Percentiles rank a stretch among this genome's conserved stretches.
These are phyloP conservation scores for Delphinapterus leucas DNA, from an alignment of 2,113 vertebrate genomes.

Conservation along the genomic window DNA sequence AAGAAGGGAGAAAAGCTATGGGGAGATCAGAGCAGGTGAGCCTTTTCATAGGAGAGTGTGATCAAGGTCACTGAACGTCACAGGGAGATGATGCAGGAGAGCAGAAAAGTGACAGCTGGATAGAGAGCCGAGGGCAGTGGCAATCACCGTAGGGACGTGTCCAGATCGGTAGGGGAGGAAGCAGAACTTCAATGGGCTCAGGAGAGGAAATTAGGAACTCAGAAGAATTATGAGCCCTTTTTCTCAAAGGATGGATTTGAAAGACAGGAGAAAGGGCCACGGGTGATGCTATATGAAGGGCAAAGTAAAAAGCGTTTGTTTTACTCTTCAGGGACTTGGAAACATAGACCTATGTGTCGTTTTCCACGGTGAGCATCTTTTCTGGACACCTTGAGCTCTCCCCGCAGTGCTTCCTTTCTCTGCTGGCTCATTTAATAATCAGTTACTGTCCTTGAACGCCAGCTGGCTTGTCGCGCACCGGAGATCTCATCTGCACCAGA, in stretches of 20 bases:
- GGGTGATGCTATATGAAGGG: rapidly evolving
- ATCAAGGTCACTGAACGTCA: background rate
- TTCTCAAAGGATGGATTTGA: background rate
- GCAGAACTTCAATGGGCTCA: background rate
- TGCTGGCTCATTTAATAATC: background rate
- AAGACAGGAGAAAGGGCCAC: background rate
- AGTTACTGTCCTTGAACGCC: background rate
- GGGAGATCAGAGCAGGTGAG: background rate
- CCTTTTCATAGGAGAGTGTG: background rate
- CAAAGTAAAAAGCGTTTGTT: background rate
- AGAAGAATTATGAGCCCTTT: background rate
- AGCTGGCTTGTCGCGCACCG: background rate
- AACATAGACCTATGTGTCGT: background rate
- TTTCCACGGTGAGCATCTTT: rapidly evolving
- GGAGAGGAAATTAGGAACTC: background rate
- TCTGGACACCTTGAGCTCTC: background rate
- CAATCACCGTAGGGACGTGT: rapidly evolving
- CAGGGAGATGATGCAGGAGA: background rate
- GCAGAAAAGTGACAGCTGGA: rapidly evolving
- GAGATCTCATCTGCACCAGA: background rate
- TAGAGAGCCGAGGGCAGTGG: rapidly evolving
- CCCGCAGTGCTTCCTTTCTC: too few species aligned
- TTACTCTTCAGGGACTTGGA: background rate
- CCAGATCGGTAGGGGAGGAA: background rate
- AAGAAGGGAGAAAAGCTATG: background rate